Evolutionary conservation across 2,888 invertebrate species (phyloP).

Genomic region (Thymelicus sylvestris): DNA sequence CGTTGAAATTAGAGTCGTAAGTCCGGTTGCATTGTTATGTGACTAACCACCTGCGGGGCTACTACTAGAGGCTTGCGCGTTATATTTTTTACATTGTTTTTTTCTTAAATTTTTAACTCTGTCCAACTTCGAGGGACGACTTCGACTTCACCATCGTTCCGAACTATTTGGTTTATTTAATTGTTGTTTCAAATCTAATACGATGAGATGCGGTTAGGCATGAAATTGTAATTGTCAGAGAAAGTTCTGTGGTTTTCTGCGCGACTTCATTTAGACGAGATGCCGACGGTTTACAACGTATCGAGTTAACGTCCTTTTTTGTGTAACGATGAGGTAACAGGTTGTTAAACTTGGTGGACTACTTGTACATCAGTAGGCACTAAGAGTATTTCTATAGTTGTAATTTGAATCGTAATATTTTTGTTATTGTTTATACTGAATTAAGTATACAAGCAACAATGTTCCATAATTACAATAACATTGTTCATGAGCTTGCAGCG

Average conservation of each 20-base stretch:
- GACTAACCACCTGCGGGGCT: constrained; percentile 18
- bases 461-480: too few species aligned
- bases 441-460: too few species aligned
- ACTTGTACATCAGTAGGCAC: background rate
- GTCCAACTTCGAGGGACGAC: constrained; percentile 9
- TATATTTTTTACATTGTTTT: constrained; percentile 30
- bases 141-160: constrained; percentile 49
- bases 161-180: constrained; percentile 60
- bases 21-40: constrained; percentile 32
- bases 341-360: constrained; percentile 15
- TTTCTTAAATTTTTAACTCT: constrained; percentile 1
- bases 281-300: constrained; percentile 21
- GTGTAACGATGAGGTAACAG: constrained; percentile 32
- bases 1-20: constrained; percentile 12
- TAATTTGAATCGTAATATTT: too few species aligned
- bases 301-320: constrained; percentile 22
- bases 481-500: too few species aligned
- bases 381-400: background rate
- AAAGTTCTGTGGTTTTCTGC: constrained; percentile 36
- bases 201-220: constrained; percentile 40
- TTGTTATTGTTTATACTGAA: too few species aligned
- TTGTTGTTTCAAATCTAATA: constrained; percentile 53
- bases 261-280: constrained; percentile 31
- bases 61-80: constrained; percentile 32
- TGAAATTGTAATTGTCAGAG: constrained; percentile 37